Conservation (phyloP, 2,888 invertebrate genomes). For the Neocrepidodera transversa region DNA sequence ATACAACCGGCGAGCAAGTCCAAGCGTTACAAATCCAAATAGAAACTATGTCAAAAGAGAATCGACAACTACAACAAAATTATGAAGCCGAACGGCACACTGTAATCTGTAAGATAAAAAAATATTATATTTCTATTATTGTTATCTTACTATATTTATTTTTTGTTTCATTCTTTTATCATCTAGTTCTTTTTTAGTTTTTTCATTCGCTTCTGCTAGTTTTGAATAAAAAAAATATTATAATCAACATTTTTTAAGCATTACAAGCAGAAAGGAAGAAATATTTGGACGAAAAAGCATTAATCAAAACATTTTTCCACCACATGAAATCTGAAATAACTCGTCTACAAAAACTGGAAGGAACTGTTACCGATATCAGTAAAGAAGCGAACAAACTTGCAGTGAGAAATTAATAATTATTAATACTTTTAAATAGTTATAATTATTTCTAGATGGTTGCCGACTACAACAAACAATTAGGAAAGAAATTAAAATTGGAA, state of each 20-base stretch:
- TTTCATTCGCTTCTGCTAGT: too few relatives aligned
- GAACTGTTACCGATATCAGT: constrained; percentile 49
- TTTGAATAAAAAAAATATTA: too few relatives aligned
- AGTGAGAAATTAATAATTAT: constrained; percentile 37
- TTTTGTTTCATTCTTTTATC: too few relatives aligned
- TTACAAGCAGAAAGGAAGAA: constrained; percentile 53
- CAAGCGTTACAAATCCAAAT: constrained; percentile 47
- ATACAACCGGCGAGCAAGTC: constrained; percentile 46
- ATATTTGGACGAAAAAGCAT: constrained; percentile 54
- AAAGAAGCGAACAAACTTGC: constrained; percentile 55
- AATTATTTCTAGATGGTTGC: constrained; percentile 51
- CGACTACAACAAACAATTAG: constrained; percentile 56
- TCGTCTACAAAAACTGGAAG: constrained; percentile 53
- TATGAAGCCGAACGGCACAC: constrained; percentile 50
- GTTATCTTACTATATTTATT: background rate
- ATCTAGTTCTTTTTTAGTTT: too few relatives aligned
- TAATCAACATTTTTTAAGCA: constrained; percentile 47
- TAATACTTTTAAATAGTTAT: too few relatives aligned
- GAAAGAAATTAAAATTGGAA: constrained; percentile 53
- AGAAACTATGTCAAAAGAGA: constrained; percentile 44
- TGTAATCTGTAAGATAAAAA: constrained; percentile 41
- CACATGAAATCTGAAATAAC: constrained; percentile 52
- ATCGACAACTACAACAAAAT: constrained; percentile 46
- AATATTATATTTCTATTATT: background rate
- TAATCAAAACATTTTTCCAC: constrained; percentile 53